A percentile compares a stretch with the other conserved stretches of the same genome.
These are phyloP conservation scores for Poeciliopsis retropinna DNA, from an alignment of 2,113 vertebrate genomes.

Conservation along the genomic window DNA sequence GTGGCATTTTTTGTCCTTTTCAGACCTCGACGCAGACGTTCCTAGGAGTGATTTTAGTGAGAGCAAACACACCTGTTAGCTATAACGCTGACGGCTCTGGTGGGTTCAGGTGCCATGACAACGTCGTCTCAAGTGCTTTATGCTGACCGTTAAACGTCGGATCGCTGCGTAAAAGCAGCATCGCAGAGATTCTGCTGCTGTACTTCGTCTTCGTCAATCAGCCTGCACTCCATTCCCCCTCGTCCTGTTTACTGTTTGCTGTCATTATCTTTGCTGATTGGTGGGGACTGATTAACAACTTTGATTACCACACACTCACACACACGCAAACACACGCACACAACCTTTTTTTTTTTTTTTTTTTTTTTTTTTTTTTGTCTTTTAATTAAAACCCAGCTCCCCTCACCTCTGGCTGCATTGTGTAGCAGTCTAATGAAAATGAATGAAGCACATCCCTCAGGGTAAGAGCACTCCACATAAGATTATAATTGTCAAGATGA, in stretches of 20 bases:
- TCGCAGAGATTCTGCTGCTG: neutral
- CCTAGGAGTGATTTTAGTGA: neutral
- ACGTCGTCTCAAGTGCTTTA: neutral
- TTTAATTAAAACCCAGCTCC: conserved; percentile 79
- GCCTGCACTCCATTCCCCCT: conserved; percentile 20
- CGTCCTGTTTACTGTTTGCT: conserved; percentile 27
- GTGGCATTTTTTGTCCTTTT: neutral
- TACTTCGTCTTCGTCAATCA: conserved; percentile 22
- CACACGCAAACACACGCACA: neutral
- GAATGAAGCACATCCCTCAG: conserved; percentile 59
- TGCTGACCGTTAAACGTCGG: neutral
- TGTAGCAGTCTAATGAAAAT: conserved; percentile 62
- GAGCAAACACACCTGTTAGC: neutral
- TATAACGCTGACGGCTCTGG: neutral
- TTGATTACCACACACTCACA: conserved; percentile 37
- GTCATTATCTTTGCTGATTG: conserved; percentile 59
- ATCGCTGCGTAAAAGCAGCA: neutral
- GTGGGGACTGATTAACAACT: conserved; percentile 67
- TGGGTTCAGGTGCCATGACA: neutral
- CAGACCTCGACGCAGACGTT: neutral
- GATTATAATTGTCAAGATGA: conserved; percentile 67
- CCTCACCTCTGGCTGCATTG: conserved; percentile 72
- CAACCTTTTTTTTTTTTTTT: too few species aligned
- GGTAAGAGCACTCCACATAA: conserved; percentile 58
- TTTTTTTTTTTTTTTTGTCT: conserved; percentile 62